These are phyloP conservation scores for Polydrusus tereticollis DNA, from an alignment of 2,888 invertebrate species.

Conservation along the genomic window DNA sequence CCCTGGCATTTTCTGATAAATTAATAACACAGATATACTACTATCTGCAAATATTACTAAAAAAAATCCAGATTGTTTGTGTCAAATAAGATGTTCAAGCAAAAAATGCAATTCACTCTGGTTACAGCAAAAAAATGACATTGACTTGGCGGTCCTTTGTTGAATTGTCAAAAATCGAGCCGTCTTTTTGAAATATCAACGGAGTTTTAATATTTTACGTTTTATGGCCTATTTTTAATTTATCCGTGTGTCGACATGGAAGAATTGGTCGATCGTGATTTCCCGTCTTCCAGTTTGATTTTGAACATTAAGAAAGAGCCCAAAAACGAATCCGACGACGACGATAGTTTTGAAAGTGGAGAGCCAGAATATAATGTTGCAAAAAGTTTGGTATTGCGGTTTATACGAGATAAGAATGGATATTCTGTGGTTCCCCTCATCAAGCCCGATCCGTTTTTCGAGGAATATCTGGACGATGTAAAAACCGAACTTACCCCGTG, in stretches of 20 bases:
- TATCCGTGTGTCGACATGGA: background rate
- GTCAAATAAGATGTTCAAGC: background rate
- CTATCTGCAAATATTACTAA: too few species aligned
- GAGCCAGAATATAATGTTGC: background rate
- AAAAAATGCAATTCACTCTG: background rate
- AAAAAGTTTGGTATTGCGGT: conserved; percentile 11
- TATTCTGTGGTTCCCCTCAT: conserved; percentile 18
- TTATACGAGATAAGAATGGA: conserved; percentile 8
- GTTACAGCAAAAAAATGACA: background rate
- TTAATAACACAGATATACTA: too few species aligned
- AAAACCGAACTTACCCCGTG: background rate
- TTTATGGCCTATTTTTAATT: background rate
- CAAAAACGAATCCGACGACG: background rate
- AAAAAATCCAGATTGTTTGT: background rate
- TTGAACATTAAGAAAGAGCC: conserved; percentile 21
- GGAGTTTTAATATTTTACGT: background rate
- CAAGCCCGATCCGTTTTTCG: conserved; percentile 28
- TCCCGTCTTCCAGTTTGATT: background rate
- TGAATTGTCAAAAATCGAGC: conserved; percentile 3
- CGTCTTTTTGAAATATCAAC: background rate
- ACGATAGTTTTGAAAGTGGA: background rate
- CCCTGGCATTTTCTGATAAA: too few species aligned
- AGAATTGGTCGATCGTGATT: background rate
- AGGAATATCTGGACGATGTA: conserved; percentile 13
- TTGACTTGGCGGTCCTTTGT: conserved; percentile 12